A percentile compares a stretch with the other conserved stretches of the same genome.
Conservation (phyloP, 2,888 invertebrate genomes). For the Erynnis tages region DNA sequence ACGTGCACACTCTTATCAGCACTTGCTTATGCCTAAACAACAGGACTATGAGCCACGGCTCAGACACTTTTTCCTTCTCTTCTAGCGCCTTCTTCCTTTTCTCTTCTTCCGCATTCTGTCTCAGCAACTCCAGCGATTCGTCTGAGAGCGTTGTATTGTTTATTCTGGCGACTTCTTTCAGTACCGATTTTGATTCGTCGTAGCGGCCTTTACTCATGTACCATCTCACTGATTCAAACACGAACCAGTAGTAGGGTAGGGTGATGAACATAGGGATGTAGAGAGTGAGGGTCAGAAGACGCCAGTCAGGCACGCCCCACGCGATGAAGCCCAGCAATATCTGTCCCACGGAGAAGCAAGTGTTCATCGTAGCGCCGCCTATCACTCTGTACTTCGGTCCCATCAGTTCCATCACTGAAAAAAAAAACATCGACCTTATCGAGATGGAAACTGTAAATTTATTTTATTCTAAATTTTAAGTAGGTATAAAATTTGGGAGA, state of each 20-base stretch:
- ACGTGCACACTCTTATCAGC: constrained; percentile 60
- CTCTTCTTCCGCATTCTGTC: constrained; percentile 45
- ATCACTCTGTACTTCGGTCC: constrained; percentile 86
- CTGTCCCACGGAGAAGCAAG: constrained; percentile 86
- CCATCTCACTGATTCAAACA: constrained; percentile 89
- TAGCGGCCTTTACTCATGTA: constrained; percentile 85
- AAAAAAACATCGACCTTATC: no score
- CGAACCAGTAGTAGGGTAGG: constrained; percentile 83
- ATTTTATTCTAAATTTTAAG: no score
- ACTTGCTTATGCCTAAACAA: constrained; percentile 55
- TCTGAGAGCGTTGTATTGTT: constrained; percentile 71
- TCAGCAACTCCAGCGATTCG: constrained; percentile 48
- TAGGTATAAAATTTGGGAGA: no score
- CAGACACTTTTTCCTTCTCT: constrained; percentile 37
- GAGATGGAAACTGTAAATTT: no score
- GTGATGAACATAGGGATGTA: constrained; percentile 86
- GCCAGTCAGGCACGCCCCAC: constrained; percentile 86
- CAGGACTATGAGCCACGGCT: constrained; percentile 56
- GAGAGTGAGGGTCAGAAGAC: constrained; percentile 82
- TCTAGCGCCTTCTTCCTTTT: constrained; percentile 40
- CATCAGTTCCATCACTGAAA: constrained; percentile 86
- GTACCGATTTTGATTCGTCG: constrained; percentile 83
- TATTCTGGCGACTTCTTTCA: constrained; percentile 82
- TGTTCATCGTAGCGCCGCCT: constrained; percentile 85
- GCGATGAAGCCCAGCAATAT: constrained; percentile 84